phyloP scores from a whole-genome alignment of 2,888 invertebrate genomes.

The Ethmia dodecea region DNA sequence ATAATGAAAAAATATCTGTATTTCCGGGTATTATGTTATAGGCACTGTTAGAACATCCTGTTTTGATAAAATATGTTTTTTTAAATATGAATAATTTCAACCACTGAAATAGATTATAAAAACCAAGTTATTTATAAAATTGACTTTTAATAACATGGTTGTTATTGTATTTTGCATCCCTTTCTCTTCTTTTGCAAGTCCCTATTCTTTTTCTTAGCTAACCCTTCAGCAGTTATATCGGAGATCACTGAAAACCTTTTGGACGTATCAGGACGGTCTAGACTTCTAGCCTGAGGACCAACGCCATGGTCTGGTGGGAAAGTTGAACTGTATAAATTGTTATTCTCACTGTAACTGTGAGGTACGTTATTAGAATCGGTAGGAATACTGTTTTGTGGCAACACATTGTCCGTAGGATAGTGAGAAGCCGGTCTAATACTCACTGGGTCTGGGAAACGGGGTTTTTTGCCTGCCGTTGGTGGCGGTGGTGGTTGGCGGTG shows the following conservation, averaged over 20 bases:
- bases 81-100: too few species aligned
- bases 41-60: too few species aligned
- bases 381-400: slow-evolving; percentile 20
- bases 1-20: too few species aligned
- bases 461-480: slow-evolving; percentile 57
- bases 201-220: slow-evolving; percentile 63
- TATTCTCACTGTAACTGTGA: slow-evolving; percentile 67
- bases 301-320: slow-evolving; percentile 44
- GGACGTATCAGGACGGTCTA: slow-evolving; percentile 42
- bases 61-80: too few species aligned
- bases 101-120: too few species aligned
- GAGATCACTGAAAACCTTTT: slow-evolving; percentile 68
- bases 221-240: slow-evolving; percentile 63
- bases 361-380: slow-evolving; percentile 29
- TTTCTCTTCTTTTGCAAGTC: slow-evolving; percentile 59
- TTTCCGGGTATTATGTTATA: too few species aligned
- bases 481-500: slow-evolving; percentile 65
- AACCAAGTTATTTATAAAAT: too few species aligned
- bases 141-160: not conserved
- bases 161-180: slow-evolving; percentile 67
- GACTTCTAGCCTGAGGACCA: slow-evolving; percentile 22
- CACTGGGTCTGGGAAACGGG: slow-evolving; percentile 67
- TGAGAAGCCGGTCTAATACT: slow-evolving; percentile 69
- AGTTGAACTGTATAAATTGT: slow-evolving; percentile 57
- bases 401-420: slow-evolving; percentile 50